Evolutionary conservation across 2,113 vertebrate genomes (phyloP).

Genomic region (Colaptes auratus): DNA sequence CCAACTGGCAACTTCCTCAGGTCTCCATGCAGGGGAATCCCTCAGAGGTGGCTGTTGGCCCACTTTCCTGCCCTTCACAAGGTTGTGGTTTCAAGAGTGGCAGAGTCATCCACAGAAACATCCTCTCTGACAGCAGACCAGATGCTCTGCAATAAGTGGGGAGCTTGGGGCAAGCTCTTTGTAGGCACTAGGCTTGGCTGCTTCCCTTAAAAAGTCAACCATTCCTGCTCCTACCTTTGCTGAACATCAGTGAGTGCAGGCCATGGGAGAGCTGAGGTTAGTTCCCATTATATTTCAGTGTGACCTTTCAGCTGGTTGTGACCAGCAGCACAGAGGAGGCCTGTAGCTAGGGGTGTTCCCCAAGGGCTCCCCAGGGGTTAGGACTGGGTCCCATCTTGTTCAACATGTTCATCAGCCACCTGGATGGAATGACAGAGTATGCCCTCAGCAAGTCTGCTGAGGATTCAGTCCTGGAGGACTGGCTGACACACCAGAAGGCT

Average conservation of each 20-base stretch:
- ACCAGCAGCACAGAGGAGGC: neutral
- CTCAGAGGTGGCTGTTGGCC: slow-evolving; percentile 8
- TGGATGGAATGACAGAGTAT: neutral
- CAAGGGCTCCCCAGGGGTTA: neutral
- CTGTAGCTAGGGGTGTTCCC: neutral
- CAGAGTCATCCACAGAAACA: neutral
- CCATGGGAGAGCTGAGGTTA: neutral
- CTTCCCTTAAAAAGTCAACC: neutral
- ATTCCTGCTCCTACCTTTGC: neutral
- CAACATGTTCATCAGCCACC: neutral
- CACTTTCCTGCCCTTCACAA: slow-evolving; percentile 31
- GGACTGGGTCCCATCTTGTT: neutral
- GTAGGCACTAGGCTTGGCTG: neutral
- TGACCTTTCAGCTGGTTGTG: neutral
- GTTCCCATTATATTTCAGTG: neutral
- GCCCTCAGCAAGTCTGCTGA: too few species aligned
- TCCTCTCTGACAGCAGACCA: neutral
- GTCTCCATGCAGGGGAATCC: slow-evolving; percentile 6
- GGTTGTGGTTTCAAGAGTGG: neutral
- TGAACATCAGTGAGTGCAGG: neutral
- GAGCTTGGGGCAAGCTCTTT: neutral
- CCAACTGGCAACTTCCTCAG: slow-evolving; percentile 27
- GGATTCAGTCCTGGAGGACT: too few species aligned
- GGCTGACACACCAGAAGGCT: too few species aligned
- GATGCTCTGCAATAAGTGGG: neutral